Conservation (phyloP, 2,888 invertebrate species). For the Drosophila siamana region DNA sequence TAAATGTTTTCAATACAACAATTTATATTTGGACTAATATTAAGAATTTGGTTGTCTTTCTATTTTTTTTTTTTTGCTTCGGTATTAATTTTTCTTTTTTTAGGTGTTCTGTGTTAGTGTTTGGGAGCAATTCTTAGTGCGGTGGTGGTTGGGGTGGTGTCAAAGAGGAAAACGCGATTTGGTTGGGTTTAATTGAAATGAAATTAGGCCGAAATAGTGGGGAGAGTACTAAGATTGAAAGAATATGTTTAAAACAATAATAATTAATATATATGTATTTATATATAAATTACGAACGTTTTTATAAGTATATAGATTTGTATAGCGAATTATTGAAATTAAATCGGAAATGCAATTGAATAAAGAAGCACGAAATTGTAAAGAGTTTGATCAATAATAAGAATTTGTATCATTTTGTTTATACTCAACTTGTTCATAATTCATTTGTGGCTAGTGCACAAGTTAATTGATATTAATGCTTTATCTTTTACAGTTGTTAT, state of each 20-base stretch:
- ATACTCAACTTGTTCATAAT: conserved; percentile 79
- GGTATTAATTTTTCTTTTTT: conserved; percentile 5
- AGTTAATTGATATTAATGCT: conserved; percentile 30
- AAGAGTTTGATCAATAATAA: conserved; percentile 62
- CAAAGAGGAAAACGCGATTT: conserved; percentile 44
- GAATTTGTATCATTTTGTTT: conserved; percentile 63
- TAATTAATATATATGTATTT: conserved; percentile 2
- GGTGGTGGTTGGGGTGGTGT: conserved; percentile 31
- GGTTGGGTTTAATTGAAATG: conserved; percentile 14
- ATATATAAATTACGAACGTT: conserved; percentile 21
- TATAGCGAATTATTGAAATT: conserved; percentile 58
- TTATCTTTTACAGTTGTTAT: conserved; percentile 18
- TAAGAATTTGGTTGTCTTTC: conserved; percentile 36
- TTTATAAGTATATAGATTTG: conserved; percentile 15
- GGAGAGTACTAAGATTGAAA: conserved; percentile 22
- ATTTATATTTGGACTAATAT: conserved; percentile 49
- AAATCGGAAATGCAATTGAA: conserved; percentile 57
- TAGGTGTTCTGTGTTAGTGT: conserved; percentile 27
- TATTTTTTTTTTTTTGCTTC: conserved; percentile 18
- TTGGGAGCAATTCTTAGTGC: conserved; percentile 13
- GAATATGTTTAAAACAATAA: conserved; percentile 19
- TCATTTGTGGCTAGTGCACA: conserved; percentile 56
- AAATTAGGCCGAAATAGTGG: conserved; percentile 46
- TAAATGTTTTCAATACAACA: conserved; percentile 66
- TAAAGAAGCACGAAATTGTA: conserved; percentile 69